Conservation (phyloP, 2,888 invertebrate species). For the Auanema freiburgensis region DNA sequence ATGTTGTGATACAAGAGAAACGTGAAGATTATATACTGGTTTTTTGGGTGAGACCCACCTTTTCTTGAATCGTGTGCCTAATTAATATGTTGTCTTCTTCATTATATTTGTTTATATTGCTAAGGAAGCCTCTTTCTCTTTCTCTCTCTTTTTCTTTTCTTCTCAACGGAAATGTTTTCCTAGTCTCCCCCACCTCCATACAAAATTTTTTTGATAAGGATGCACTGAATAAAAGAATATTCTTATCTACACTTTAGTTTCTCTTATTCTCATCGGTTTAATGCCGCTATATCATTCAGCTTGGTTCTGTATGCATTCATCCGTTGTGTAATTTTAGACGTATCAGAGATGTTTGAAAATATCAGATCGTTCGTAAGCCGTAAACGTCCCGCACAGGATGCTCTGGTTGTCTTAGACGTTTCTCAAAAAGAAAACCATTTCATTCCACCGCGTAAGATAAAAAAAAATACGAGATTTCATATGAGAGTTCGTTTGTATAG, state of each 20-base stretch:
- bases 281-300: too few species aligned
- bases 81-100: constrained; percentile 2
- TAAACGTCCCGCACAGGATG: constrained; percentile 32
- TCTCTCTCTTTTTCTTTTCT: too few species aligned
- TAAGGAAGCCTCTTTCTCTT: too few species aligned
- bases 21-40: background rate
- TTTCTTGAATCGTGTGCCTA: background rate
- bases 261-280: background rate
- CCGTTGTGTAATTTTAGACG: constrained; percentile 15
- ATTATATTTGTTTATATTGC: background rate
- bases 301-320: constrained; percentile 13
- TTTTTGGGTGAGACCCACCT: background rate
- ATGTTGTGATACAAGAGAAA: background rate
- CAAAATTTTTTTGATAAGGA: constrained; percentile 1
- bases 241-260: too few species aligned
- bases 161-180: too few species aligned
- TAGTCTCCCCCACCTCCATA: background rate
- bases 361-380: constrained; percentile 28
- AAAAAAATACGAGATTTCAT: background rate
- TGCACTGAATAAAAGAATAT: background rate
- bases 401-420: constrained; percentile 20
- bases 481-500: constrained; percentile 21
- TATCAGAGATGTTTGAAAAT: constrained; percentile 36
- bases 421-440: constrained; percentile 16
- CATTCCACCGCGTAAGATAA: constrained; percentile 10